A percentile compares a stretch with the other conserved stretches of the same genome.
phyloP scores from a whole-genome alignment of 2,888 invertebrate genomes.

The Koerneria pararmatus region DNA sequence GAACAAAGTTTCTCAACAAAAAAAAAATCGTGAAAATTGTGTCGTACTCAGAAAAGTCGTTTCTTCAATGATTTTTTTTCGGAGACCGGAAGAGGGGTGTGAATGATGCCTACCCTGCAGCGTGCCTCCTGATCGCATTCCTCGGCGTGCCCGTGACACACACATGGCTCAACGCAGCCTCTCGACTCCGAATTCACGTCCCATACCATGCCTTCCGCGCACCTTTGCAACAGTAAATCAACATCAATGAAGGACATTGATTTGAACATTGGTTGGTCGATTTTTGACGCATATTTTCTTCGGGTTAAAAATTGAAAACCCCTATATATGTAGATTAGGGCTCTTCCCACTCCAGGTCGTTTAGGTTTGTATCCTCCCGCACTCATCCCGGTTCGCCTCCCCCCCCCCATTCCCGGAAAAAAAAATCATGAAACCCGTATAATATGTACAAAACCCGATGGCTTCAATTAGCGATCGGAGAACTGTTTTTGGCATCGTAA shows the following conservation, averaged over 20 bases:
- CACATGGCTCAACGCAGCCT: slow-evolving; percentile 13
- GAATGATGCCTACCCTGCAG: slow-evolving; percentile 15
- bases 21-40: no score
- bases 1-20: no score
- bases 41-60: no score
- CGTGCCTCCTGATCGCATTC: slow-evolving; percentile 3
- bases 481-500: no score
- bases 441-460: background rate
- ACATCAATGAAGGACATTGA: background rate
- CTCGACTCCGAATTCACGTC: slow-evolving; percentile 1
- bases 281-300: no score
- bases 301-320: no score
- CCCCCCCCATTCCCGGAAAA: background rate
- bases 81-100: no score
- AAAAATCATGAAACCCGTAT: background rate
- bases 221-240: background rate
- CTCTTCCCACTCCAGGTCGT: no score
- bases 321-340: no score
- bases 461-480: no score
- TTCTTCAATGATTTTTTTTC: no score
- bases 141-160: slow-evolving; percentile 11
- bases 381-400: background rate
- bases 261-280: no score
- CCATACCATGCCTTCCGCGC: slow-evolving; percentile 9
- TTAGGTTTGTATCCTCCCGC: background rate